Conservation (phyloP, 1,140 invertebrate genomes). For the Drosophila cardini region DNA sequence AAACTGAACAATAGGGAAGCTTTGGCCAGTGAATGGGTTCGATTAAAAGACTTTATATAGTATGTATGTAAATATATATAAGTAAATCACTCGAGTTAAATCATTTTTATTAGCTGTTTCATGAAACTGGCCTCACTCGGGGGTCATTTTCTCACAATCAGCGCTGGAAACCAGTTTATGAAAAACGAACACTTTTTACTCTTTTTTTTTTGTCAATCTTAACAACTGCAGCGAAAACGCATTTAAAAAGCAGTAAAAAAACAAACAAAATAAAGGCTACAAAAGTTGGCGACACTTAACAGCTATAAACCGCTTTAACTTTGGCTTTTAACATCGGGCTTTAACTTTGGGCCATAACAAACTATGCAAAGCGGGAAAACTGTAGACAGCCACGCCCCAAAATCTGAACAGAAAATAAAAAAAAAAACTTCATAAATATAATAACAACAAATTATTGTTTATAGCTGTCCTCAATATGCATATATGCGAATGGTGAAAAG, state of each 20-base stretch:
- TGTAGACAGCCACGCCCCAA: constrained; percentile 12
- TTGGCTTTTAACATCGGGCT: constrained; percentile 18
- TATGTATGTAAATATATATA: neutral
- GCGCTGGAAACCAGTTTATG: constrained; percentile 56
- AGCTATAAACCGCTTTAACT: constrained; percentile 57
- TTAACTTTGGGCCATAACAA: constrained; percentile 12
- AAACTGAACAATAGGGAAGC: constrained; percentile 28
- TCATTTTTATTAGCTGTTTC: constrained; percentile 66
- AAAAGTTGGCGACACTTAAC: constrained; percentile 77
- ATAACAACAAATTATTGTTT: constrained; percentile 29
- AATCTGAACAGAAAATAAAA: too few relatives aligned
- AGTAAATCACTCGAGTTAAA: constrained; percentile 49
- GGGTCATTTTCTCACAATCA: constrained; percentile 46
- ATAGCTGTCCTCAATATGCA: constrained; percentile 10
- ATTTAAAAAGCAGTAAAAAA: constrained; percentile 61
- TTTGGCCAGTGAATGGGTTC: constrained; percentile 14
- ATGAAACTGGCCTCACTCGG: constrained; percentile 25
- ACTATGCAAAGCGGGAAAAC: constrained; percentile 30
- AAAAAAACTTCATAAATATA: constrained; percentile 13
- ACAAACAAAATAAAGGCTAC: constrained; percentile 48
- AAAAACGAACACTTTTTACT: too few relatives aligned
- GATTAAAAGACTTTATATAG: constrained; percentile 12
- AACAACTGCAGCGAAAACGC: constrained; percentile 65
- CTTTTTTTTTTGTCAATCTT: constrained; percentile 56
- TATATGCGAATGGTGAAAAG: constrained; percentile 33